A percentile compares a stretch with the other conserved stretches of the same genome.
phyloP scores from a whole-genome alignment of 2,888 invertebrate genomes.

The Spisula solida region DNA sequence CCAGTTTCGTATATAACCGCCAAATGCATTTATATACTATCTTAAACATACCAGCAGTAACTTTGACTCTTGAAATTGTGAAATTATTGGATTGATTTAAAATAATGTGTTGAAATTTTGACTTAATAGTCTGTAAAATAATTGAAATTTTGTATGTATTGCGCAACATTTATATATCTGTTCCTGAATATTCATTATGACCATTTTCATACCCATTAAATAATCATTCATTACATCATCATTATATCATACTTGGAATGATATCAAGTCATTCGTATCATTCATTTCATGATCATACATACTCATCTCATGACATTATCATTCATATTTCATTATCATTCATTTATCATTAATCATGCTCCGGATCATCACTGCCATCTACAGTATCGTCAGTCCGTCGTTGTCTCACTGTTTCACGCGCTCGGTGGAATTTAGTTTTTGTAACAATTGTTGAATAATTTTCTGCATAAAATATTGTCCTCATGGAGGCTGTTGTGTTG shows the following conservation, averaged over 20 bases:
- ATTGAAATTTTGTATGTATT: no score
- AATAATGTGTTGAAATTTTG: not conserved
- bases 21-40: not conserved
- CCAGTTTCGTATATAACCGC: not conserved
- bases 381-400: not conserved
- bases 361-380: not conserved
- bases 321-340: not conserved
- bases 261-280: conserved; percentile 21
- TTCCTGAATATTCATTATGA: not conserved
- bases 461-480: not conserved
- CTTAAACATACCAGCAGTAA: not conserved
- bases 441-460: not conserved
- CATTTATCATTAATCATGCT: not conserved
- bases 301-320: not conserved
- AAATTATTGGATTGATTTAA: no score
- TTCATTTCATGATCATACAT: not conserved
- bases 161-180: not conserved
- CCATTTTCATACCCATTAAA: not conserved
- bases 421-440: not conserved
- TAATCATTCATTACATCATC: not conserved
- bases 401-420: not conserved
- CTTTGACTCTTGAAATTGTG: no score
- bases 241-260: not conserved
- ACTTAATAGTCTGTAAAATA: no score
- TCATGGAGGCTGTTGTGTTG: not conserved